Evolutionary conservation across 2,113 vertebrate genomes (phyloP), one percentile per base, ranked within the genome.

Genomic region (Oceanodroma tethys): DNA sequence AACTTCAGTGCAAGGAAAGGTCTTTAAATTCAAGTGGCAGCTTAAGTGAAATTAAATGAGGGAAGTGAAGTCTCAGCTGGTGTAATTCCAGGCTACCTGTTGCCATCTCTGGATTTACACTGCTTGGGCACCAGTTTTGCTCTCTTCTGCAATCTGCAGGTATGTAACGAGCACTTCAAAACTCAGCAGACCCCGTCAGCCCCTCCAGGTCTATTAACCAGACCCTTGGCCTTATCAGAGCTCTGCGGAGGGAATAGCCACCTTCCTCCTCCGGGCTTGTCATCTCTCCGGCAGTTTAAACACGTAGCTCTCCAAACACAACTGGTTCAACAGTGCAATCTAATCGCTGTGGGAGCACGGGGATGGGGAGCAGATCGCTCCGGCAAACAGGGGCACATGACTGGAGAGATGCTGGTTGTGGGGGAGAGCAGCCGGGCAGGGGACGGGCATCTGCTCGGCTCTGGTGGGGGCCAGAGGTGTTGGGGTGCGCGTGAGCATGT

Each of bases 161-260:
- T 19, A 9, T 27, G 48, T 68, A 71, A 78, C 0, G 2, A 75
- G 58, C 70, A 63, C 62, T 96, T 93, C 38, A 85, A 89, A 91
- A n/a, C 60, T 43, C 72, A 85, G 47, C 85, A 82, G 67, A 72
- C 11, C 36, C 36, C 32, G 16, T 23, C 90, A 92, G 34, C 13
- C 71, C 38, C 36, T 92, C 60, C 84, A 34, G 38, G 29, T 60
- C 71, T 91, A 16, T 75, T 38, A 87, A 63, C 7, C 91, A 94
- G 84, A 86, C 66, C 70, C 86, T 63, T 74, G 71, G 32, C 60
- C 81, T 89, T 94, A 94, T 66, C 96, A 82, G 65, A 81, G n/a
- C 47, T 68, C 38, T 70, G 55, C 48, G 82, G 65, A 53, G 34
- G 66, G 80, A 92, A 19, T 10, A 67, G 53, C 34, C 1, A 7